Percentiles rank a stretch among this genome's conserved stretches.
Conservation (phyloP, 1,140 invertebrate species). For the Limonius californicus region DNA sequence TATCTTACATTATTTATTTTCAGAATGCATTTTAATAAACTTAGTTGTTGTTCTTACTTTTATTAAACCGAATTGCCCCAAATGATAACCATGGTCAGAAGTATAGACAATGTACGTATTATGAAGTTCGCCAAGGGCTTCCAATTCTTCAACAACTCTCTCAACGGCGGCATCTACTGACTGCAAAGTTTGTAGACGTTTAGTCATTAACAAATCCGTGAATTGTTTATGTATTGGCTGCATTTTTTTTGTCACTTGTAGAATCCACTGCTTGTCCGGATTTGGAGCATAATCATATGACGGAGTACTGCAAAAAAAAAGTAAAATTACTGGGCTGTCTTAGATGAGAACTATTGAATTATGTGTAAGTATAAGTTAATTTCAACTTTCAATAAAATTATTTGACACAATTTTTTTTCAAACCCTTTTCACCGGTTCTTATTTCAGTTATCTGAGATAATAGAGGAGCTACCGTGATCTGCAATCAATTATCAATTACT, state of each 20-base stretch:
- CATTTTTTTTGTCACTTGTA: constrained; percentile 92
- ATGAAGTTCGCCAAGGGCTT: constrained; percentile 81
- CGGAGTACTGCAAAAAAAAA: constrained; percentile 70
- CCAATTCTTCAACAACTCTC: constrained; percentile 80
- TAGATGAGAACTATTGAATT: no score
- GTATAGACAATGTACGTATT: constrained; percentile 97
- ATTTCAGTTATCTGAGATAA: no score
- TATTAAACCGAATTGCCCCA: constrained; percentile 95
- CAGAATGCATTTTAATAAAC: no score
- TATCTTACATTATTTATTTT: no score
- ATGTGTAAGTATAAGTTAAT: no score
- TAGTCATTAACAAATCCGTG: constrained; percentile 93
- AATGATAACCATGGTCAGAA: constrained; percentile 97
- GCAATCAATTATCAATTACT: no score
- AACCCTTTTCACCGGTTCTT: no score
- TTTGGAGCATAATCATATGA: constrained; percentile 97
- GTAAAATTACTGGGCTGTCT: no score
- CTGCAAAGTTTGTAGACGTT: constrained; percentile 96
- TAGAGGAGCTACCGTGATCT: no score
- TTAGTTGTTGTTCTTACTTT: no score
- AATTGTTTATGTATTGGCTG: constrained; percentile 91
- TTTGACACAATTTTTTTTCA: no score
- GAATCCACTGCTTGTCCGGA: constrained; percentile 97
- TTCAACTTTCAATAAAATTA: no score
- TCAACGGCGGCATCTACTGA: constrained; percentile 81